Evolutionary conservation across 2,113 vertebrate species (phyloP).

Genomic region (Furnarius figulus): DNA sequence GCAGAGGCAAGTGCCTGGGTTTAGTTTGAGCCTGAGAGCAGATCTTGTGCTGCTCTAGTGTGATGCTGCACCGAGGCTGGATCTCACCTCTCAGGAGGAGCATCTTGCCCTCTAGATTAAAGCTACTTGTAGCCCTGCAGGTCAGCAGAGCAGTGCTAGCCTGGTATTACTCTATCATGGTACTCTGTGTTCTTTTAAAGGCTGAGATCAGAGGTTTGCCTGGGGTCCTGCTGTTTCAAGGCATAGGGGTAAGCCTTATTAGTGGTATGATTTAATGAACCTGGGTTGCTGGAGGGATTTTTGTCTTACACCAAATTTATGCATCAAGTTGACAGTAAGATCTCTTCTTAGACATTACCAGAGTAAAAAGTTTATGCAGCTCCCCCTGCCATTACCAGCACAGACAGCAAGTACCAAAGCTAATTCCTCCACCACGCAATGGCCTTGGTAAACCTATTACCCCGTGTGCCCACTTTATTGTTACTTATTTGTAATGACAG

Average conservation of each 20-base stretch:
- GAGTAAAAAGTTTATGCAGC: background rate
- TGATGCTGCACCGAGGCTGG: background rate
- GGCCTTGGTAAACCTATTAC: background rate
- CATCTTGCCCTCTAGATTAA: background rate
- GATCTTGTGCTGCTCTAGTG: background rate
- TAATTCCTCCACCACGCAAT: accelerated
- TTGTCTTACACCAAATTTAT: background rate
- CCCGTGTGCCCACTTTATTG: background rate
- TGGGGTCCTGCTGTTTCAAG: accelerated
- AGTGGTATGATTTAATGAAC: background rate
- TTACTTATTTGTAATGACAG: background rate
- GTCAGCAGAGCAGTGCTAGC: background rate
- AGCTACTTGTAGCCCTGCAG: background rate
- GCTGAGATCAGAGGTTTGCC: background rate
- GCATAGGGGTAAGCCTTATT: background rate
- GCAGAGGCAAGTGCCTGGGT: accelerated
- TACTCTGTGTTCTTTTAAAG: background rate
- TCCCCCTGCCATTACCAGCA: background rate
- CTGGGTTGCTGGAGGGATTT: background rate
- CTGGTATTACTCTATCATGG: accelerated
- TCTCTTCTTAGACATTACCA: background rate
- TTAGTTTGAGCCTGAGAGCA: background rate
- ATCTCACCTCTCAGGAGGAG: background rate
- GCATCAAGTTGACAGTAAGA: background rate
- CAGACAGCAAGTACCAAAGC: background rate